Base-by-base conservation (phyloP, 2,113 vertebrate genomes). In the Bos taurus region DNA sequence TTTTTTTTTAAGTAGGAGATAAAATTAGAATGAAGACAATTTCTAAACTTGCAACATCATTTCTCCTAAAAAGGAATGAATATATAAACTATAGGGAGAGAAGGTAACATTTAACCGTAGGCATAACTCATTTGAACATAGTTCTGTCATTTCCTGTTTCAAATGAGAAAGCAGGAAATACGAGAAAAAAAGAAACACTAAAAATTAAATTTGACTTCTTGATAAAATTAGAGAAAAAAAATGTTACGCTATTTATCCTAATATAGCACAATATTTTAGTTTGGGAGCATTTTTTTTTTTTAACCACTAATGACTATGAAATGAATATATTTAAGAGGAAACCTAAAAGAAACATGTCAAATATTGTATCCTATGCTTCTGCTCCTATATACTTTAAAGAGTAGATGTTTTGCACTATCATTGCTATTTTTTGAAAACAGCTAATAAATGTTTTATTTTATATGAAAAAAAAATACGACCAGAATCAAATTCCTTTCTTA, bases 401-500 rank as follows among this genome's bases (percentile, higher is more conserved):
- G 15, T 60, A 81, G 50, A 82, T 33, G 25, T 67, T 97, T 57
- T 90, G 21, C 12, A 23, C 12, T 80, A 88, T 54, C 40, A 91
- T 25, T 95, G 0, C 89, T 96, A 84, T 30, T 95, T 89, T 93
- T 82, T 36, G 17, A 96, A 87, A 93, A 94, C 1, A 95, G 85
- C 10, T 94, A 95, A 83, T 25, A n/a, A 67, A 14, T 74, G 16
- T 57, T 88, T 16, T 11, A 67, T 74, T 92, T 88, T 33, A 91
- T n/a, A 90, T 40, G n/a, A 16, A 82, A 83, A 19, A 19, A 91
- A 60, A 88, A 46, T 15, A 71, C 0, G 80, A 4, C 40, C 77
- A 94, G 71, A 90, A 94, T 74, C 67, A 83, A 90, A 95, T 89
- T 89, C 25, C 26, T 89, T 96, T 91, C 88, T 91, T 85, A 80